Evolutionary conservation across 1,140 invertebrate genomes (phyloP), one percentile per base, ranked within the genome.

Genomic region (Aphidius ervi): DNA sequence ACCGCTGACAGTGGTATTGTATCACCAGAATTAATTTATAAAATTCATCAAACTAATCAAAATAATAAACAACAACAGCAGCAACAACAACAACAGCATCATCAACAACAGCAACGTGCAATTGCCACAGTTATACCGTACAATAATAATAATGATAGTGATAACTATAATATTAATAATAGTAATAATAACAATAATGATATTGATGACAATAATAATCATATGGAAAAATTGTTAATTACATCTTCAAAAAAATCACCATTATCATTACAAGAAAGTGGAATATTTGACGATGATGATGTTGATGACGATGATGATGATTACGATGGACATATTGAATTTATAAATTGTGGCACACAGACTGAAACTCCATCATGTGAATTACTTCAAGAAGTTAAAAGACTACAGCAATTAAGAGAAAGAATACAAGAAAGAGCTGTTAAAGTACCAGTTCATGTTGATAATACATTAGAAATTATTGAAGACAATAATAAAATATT

Each of bases 201-300:
- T 31, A 31, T 31, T 31, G 23, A 31, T 31, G 23, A 31, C 23
- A 31, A 31, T 31, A 31, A 31, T 31, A 31, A 31, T 31, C 23
- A 31, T 31, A 31, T 31, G 23, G 23, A 31, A 31, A 31, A 31
- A 31, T 3, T 31, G 9, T 71, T 70, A 5, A 65, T 68, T 10
- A 63, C 68, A 53, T 45, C 55, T 16, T 67, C 69, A 3, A 68
- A 71, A 20, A 77, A 77, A 47, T 65, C 70, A 0, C 70, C 75
- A 6, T 60, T 78, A 10, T 77, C 74, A 5, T 63, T 83, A 5
- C 81, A 83, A 68, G 82, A 83, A 64, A 82, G 81, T 61, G 82
- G 82, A 8, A 82, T 83, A 54, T 83, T 82, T 63, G 81, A 82
- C 6, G 74, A 70, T 5, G 69, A 73, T 0, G 73, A 73, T 2